Conservation (phyloP, 2,888 invertebrate species). For the Macropis europaea region DNA sequence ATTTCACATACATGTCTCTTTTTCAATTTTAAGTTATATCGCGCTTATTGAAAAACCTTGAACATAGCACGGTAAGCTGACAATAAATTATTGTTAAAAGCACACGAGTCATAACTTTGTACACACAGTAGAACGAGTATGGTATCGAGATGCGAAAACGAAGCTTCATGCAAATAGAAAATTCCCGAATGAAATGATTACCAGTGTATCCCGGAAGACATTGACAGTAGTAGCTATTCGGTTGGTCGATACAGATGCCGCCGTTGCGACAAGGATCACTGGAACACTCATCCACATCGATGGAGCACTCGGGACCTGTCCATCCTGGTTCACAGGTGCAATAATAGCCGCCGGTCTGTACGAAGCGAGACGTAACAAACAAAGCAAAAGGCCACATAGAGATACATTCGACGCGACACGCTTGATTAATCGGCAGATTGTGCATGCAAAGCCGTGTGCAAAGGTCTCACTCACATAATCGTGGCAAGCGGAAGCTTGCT, state of each 20-base stretch:
- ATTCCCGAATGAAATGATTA: slow-evolving; percentile 64
- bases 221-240: slow-evolving; percentile 83
- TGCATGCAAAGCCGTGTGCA: slow-evolving; percentile 33
- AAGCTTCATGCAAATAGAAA: not conserved
- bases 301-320: slow-evolving; percentile 83
- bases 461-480: slow-evolving; percentile 83
- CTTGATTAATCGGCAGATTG: slow-evolving; percentile 22
- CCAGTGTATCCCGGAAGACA: slow-evolving; percentile 83
- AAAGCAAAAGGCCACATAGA: slow-evolving; percentile 40
- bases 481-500: slow-evolving; percentile 83
- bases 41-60: too few relatives aligned
- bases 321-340: slow-evolving; percentile 88
- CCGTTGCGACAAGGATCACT: slow-evolving; percentile 85
- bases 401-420: slow-evolving; percentile 13
- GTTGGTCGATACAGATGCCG: slow-evolving; percentile 83
- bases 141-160: not conserved
- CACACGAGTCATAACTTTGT: not conserved
- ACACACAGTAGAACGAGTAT: not conserved
- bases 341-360: slow-evolving; percentile 82
- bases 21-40: too few relatives aligned
- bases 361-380: slow-evolving; percentile 42
- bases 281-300: slow-evolving; percentile 82
- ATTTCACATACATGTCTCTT: too few relatives aligned
- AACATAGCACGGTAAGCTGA: too few relatives aligned
- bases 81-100: not conserved